These are phyloP conservation scores for Synaphobranchus kaupii DNA, from an alignment of 2,797 vertebrate species.

Conservation along the genomic window DNA sequence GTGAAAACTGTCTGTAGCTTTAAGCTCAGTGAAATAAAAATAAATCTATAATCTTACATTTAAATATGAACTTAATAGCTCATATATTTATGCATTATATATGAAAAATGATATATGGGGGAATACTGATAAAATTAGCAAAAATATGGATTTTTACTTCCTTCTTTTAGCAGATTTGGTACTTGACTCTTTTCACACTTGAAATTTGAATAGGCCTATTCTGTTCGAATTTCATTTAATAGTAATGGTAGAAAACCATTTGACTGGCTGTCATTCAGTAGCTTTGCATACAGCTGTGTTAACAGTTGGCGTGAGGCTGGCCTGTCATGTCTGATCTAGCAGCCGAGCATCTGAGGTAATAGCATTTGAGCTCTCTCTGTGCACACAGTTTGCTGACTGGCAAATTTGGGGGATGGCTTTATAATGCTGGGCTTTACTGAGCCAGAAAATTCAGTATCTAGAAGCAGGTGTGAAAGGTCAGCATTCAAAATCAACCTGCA, in stretches of 20 bases:
- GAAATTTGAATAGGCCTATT: conserved; percentile 18
- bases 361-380: conserved; percentile 16
- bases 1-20: not conserved
- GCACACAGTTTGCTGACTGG: conserved; percentile 31
- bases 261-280: conserved; percentile 60
- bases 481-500: conserved; percentile 42
- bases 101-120: not conserved
- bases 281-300: conserved; percentile 74
- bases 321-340: conserved; percentile 33
- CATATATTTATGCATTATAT: not conserved
- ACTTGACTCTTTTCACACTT: not conserved
- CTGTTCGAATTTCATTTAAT: conserved; percentile 23
- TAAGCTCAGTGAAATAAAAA: not conserved
- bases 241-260: conserved; percentile 52
- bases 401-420: conserved; percentile 35
- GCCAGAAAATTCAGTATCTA: conserved; percentile 60
- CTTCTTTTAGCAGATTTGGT: not conserved
- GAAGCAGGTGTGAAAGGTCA: conserved; percentile 57
- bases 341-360: conserved; percentile 33
- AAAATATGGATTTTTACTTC: not conserved
- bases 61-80: not conserved
- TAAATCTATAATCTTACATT: not conserved
- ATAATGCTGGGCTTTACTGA: conserved; percentile 39
- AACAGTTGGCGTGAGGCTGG: conserved; percentile 43
- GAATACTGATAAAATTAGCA: not conserved